Percentiles rank a stretch among this genome's conserved stretches.
These are phyloP conservation scores for Anolis apletophallus DNA, from an alignment of 2,797 vertebrate species.

Conservation along the genomic window DNA sequence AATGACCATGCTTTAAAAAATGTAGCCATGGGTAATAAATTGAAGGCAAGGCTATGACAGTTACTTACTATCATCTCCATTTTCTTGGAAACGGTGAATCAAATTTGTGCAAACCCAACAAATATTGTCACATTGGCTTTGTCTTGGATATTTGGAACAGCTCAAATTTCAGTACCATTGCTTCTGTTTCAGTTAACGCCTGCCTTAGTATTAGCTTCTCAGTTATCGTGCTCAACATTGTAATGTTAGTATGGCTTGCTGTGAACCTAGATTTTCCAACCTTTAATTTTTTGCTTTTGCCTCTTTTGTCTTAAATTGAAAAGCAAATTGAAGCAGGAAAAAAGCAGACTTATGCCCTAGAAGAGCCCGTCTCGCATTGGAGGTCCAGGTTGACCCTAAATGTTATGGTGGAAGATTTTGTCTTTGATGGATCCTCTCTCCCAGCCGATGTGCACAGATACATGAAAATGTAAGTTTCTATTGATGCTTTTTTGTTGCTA, in stretches of 20 bases:
- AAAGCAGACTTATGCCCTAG: constrained; percentile 73
- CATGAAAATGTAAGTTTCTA: constrained; percentile 88
- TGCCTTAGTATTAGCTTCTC: background rate
- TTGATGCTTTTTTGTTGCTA: constrained; percentile 6
- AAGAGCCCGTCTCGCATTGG: constrained; percentile 89
- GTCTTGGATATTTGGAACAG: background rate
- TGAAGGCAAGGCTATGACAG: background rate
- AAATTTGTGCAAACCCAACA: background rate
- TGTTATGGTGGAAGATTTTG: constrained; percentile 93
- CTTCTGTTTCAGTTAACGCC: background rate
- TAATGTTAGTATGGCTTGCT: background rate
- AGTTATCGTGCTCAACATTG: background rate
- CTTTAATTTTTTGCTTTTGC: background rate
- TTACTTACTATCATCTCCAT: background rate
- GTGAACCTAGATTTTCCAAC: background rate
- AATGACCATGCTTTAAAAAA: background rate
- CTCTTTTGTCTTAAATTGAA: constrained; percentile 12
- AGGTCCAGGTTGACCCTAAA: constrained; percentile 88
- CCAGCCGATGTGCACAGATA: constrained; percentile 93
- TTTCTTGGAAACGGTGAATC: background rate
- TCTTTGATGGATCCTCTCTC: constrained; percentile 89
- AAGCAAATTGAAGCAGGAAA: constrained; percentile 80
- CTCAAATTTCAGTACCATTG: background rate
- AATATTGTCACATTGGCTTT: background rate
- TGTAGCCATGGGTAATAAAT: background rate